Percentiles rank a stretch among this genome's conserved stretches.
These are phyloP conservation scores for Podarcis siculus DNA, from an alignment of 2,797 vertebrate species.

Conservation along the genomic window DNA sequence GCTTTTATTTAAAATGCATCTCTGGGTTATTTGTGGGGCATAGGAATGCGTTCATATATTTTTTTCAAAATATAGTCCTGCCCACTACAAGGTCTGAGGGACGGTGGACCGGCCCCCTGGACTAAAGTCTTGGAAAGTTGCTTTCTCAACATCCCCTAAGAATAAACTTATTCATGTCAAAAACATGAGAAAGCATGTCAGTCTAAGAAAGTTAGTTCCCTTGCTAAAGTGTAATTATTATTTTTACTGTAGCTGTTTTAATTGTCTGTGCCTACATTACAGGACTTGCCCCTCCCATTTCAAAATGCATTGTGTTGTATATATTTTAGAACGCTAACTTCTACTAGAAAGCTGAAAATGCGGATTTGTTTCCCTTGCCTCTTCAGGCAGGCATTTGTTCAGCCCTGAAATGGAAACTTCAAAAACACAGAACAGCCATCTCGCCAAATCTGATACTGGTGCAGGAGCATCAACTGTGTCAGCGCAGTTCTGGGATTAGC, in stretches of 20 bases:
- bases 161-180: neutral
- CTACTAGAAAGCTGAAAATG: neutral
- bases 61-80: too few relatives aligned
- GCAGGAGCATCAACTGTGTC: neutral
- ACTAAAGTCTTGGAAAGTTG: neutral
- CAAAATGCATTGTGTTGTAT: neutral
- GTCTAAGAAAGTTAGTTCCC: neutral
- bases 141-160: neutral
- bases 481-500: constrained; percentile 7
- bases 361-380: neutral
- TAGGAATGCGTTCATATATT: too few relatives aligned
- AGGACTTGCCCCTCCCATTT: accelerated
- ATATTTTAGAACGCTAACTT: neutral
- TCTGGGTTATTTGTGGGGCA: too few relatives aligned
- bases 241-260: neutral
- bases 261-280: accelerated
- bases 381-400: accelerated
- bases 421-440: accelerated
- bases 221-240: neutral
- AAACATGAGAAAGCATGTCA: too few relatives aligned
- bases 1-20: too few relatives aligned
- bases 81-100: too few relatives aligned
- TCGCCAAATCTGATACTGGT: neutral
- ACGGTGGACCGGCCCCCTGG: too few relatives aligned
- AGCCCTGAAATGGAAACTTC: neutral